Conservation (phyloP, 2,113 vertebrate genomes). For the Toxotes chatareus region DNA sequence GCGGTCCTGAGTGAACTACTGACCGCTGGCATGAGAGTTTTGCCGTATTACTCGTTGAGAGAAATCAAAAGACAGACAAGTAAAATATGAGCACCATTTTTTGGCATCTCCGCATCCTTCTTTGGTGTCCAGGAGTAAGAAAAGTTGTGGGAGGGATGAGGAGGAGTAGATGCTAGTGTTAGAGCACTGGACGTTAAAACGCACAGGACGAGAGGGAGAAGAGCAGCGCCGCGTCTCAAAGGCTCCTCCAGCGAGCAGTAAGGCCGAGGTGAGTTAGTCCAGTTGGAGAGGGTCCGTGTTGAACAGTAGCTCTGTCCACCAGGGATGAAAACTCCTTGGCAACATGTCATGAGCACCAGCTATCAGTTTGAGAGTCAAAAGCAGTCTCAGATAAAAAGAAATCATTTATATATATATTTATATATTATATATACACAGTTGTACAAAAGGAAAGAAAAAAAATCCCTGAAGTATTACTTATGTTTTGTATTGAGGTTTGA, state of each 20-base stretch:
- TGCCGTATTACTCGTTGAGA: slow-evolving; percentile 10
- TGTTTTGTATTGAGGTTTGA: slow-evolving; percentile 63
- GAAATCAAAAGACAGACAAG: slow-evolving; percentile 2
- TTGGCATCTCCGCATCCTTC: slow-evolving; percentile 76
- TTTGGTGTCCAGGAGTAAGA: slow-evolving; percentile 68
- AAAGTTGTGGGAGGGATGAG: slow-evolving; percentile 21
- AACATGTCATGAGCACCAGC: slow-evolving; percentile 91
- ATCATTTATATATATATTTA: slow-evolving; percentile 45
- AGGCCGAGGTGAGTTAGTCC: slow-evolving; percentile 80
- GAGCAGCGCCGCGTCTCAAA: slow-evolving; percentile 31
- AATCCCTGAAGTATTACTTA: slow-evolving; percentile 95
- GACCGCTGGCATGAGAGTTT: slow-evolving; percentile 8
- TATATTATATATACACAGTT: slow-evolving; percentile 58
- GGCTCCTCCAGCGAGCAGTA: slow-evolving; percentile 68
- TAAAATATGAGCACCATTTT: slow-evolving; percentile 70
- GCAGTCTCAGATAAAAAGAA: slow-evolving; percentile 82
- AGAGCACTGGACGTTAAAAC: slow-evolving; percentile 13
- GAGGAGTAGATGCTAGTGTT: slow-evolving; percentile 50
- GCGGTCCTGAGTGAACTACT: not conserved
- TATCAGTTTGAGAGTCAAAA: slow-evolving; percentile 80
- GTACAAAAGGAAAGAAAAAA: slow-evolving; percentile 79
- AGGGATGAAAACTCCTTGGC: slow-evolving; percentile 82
- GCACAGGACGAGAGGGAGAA: slow-evolving; percentile 37
- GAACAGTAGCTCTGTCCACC: slow-evolving; percentile 71
- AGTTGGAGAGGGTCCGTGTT: slow-evolving; percentile 58